Conservation (phyloP, 2,113 vertebrate genomes). For the Bujurquina vittata region DNA sequence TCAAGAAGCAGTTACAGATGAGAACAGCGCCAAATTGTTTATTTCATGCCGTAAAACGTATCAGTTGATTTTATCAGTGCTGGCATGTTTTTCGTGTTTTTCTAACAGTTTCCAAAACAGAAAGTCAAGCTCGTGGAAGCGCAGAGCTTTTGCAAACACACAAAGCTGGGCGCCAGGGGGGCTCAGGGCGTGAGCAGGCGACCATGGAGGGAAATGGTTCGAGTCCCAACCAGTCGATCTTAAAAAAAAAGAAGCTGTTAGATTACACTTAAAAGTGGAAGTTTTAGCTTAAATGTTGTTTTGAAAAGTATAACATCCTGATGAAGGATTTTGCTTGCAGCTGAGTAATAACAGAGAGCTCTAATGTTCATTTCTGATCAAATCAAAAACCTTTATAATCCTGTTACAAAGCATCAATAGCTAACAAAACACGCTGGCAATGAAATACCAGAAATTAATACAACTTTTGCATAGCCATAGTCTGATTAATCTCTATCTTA, state of each 20-base stretch:
- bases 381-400: slow-evolving; percentile 14
- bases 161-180: too few species aligned
- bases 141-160: neutral
- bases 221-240: too few species aligned
- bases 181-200: too few species aligned
- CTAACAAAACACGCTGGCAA: neutral
- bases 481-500: slow-evolving; percentile 12
- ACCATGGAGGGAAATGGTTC: neutral
- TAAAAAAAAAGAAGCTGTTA: neutral
- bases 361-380: neutral
- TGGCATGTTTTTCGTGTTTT: neutral
- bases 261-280: neutral
- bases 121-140: neutral
- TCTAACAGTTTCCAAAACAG: neutral
- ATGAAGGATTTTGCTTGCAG: neutral
- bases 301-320: neutral
- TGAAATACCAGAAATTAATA: slow-evolving; percentile 3
- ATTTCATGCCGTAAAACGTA: neutral
- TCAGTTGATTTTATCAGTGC: neutral
- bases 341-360: neutral
- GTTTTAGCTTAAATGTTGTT: neutral
- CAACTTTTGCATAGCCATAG: neutral
- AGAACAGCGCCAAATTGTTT: neutral
- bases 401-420: neutral
- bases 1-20: neutral